Conservation (phyloP, 1,140 invertebrate genomes). For the Diorhabda elongata region DNA sequence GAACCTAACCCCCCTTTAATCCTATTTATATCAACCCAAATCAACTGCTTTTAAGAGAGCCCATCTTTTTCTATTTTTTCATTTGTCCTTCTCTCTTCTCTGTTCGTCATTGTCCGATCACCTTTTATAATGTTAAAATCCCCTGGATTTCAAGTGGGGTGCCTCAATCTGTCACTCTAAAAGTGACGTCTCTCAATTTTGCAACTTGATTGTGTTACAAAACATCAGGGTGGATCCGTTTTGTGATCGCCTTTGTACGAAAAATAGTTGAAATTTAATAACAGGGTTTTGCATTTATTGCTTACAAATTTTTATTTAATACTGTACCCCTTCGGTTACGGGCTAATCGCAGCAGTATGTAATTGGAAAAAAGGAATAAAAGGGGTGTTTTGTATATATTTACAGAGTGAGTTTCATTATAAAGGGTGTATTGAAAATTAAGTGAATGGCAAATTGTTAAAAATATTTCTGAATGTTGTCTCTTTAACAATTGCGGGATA, state of each 20-base stretch:
- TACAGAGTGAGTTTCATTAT: no score
- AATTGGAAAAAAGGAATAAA: background rate
- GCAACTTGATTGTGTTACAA: slow-evolving; percentile 30
- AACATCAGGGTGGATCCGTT: slow-evolving; percentile 24
- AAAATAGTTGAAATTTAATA: slow-evolving; percentile 25
- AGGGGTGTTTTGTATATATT: background rate
- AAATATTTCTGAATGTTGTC: no score
- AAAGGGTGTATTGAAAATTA: no score
- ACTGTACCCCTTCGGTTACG: background rate
- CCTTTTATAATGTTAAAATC: slow-evolving; percentile 18
- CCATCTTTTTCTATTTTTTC: background rate
- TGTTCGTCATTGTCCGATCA: slow-evolving; percentile 5
- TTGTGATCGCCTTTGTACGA: slow-evolving; percentile 21
- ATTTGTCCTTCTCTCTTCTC: background rate
- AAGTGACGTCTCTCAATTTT: slow-evolving; percentile 27
- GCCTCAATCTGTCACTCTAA: slow-evolving; percentile 27
- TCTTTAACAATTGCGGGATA: no score
- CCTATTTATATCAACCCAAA: slow-evolving; percentile 11
- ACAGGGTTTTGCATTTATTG: slow-evolving; percentile 17
- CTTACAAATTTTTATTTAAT: slow-evolving; percentile 20
- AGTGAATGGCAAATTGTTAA: no score
- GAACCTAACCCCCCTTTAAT: slow-evolving; percentile 1
- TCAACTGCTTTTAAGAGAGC: slow-evolving; percentile 11
- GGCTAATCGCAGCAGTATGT: background rate
- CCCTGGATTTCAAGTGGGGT: slow-evolving; percentile 11